Evolutionary conservation across 2,113 vertebrate species (phyloP).

Genomic region (Saimiri boliviensis): DNA sequence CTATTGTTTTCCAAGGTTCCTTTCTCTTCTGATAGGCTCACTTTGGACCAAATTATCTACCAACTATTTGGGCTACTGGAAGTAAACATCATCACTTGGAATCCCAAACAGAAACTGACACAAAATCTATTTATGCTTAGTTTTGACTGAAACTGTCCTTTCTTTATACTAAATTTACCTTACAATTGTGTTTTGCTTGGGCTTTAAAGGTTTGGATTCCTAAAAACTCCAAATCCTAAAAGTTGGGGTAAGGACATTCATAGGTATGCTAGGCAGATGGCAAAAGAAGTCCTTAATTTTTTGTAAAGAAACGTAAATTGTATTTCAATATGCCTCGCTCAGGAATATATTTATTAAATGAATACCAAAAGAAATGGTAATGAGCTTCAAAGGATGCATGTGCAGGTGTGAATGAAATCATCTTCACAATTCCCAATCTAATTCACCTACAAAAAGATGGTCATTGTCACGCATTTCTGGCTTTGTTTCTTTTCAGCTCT

Average conservation of each 20-base stretch:
- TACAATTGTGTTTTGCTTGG: not conserved
- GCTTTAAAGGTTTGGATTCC: not conserved
- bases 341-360: slow-evolving; percentile 20
- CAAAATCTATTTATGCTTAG: not conserved
- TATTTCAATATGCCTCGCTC: not conserved
- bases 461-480: not conserved
- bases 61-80: not conserved
- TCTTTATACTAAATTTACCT: not conserved
- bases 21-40: not conserved
- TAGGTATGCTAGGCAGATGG: not conserved
- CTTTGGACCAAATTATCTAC: not conserved
- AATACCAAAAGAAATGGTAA: slow-evolving; percentile 47
- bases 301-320: not conserved
- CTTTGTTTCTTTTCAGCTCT: slow-evolving; percentile 32
- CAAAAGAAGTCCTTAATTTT: not conserved
- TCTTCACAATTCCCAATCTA: not conserved
- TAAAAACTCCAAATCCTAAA: not conserved
- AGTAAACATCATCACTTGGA: not conserved
- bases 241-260: not conserved
- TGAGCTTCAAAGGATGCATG: not conserved
- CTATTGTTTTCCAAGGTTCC: not conserved
- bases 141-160: not conserved
- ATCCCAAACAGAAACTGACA: not conserved
- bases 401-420: slow-evolving; percentile 42
- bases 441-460: not conserved